Percentiles rank a stretch among this genome's conserved stretches.
Evolutionary conservation across 2,113 vertebrate genomes (phyloP).

Genomic region (Eptesicus fuscus): DNA sequence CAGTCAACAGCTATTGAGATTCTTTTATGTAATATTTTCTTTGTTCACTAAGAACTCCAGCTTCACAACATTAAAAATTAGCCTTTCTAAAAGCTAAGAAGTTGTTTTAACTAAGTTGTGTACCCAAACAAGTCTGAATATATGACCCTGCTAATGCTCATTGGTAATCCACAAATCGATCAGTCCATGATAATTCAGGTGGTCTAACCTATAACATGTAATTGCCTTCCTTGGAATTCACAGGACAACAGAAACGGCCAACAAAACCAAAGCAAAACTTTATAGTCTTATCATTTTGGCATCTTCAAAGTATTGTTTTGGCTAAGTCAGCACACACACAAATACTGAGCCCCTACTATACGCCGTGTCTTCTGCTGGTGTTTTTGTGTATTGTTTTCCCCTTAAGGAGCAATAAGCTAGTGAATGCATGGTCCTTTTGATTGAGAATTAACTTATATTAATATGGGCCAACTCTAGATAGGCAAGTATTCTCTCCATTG

Average conservation of each 20-base stretch:
- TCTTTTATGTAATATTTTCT: background rate
- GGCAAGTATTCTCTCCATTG: background rate
- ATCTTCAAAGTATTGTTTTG: background rate
- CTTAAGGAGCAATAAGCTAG: background rate
- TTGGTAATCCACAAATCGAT: background rate
- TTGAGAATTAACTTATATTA: background rate
- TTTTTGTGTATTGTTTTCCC: background rate
- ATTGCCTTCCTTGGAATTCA: background rate
- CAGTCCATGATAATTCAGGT: background rate
- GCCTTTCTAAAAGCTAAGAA: background rate
- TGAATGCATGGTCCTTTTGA: background rate
- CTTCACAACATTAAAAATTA: background rate
- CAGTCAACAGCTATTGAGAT: conserved; percentile 23
- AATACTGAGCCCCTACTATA: background rate
- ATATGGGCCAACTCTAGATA: background rate
- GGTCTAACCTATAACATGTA: background rate
- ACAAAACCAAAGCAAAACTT: background rate
- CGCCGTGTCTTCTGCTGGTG: background rate
- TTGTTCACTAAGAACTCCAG: background rate
- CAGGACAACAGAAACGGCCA: background rate
- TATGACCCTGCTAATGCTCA: background rate
- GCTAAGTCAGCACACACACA: background rate
- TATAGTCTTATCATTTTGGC: background rate
- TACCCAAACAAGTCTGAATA: background rate
- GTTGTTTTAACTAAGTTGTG: background rate